Evolutionary conservation across 2,113 vertebrate genomes (phyloP).

Genomic region (Grammomys surdaster): DNA sequence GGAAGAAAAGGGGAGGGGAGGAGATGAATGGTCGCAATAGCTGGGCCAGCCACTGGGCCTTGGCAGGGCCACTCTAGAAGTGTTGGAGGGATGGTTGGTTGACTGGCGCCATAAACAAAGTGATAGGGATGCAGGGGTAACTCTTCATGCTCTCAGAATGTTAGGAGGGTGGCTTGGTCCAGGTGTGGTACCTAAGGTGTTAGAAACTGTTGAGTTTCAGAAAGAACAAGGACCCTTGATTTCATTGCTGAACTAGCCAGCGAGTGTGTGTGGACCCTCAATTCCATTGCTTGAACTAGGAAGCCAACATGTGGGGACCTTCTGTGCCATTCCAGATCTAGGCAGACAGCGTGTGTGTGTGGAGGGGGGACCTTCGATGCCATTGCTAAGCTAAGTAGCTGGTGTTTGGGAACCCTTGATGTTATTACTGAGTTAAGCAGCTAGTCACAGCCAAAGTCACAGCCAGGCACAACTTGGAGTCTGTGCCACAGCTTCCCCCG

Average conservation of each 20-base stretch:
- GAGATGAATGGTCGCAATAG: neutral
- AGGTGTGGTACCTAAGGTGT: neutral
- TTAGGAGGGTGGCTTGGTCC: neutral
- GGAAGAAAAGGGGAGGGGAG: accelerated
- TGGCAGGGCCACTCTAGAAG: neutral
- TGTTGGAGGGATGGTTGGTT: accelerated
- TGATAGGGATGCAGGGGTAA: accelerated
- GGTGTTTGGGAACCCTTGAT: neutral
- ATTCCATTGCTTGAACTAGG: neutral
- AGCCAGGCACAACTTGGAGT: neutral
- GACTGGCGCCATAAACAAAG: neutral
- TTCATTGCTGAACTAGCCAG: accelerated
- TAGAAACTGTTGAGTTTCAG: neutral
- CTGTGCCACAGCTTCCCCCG: no score
- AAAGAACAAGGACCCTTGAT: accelerated
- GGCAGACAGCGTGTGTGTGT: neutral
- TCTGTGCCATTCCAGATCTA: neutral
- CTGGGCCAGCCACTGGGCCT: no score
- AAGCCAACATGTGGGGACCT: neutral
- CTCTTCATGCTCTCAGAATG: neutral
- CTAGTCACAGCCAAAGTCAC: neutral
- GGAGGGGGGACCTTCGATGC: no score
- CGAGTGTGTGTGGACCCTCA: neutral
- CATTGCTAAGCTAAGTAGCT: no score
- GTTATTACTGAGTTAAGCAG: neutral